Conservation (phyloP, 2,797 vertebrate species). For the Alfaro cultratus region DNA sequence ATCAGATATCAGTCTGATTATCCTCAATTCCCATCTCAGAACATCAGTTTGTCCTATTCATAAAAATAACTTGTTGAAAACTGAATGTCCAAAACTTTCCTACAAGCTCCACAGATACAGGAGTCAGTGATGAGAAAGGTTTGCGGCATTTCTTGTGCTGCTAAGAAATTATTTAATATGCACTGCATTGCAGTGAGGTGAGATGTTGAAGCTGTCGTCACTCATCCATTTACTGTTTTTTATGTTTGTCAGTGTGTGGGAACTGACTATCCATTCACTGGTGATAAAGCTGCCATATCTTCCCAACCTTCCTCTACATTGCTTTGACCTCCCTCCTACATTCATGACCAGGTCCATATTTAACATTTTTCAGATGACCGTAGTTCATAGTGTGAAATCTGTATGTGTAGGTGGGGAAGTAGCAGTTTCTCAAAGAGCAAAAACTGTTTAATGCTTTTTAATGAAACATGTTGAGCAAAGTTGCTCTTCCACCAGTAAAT, state of each 20-base stretch:
- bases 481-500: constrained; percentile 20
- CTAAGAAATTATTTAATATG: not conserved
- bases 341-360: constrained; percentile 40
- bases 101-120: constrained; percentile 10
- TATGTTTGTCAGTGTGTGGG: constrained; percentile 10
- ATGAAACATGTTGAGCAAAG: constrained; percentile 31
- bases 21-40: constrained; percentile 41
- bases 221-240: not conserved
- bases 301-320: constrained; percentile 24
- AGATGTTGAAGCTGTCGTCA: not conserved
- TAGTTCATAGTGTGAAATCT: constrained; percentile 25
- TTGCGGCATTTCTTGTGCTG: not conserved
- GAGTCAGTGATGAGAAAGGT: constrained; percentile 1
- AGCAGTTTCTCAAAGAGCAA: constrained; percentile 21
- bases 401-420: constrained; percentile 49
- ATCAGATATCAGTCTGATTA: constrained; percentile 73
- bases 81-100: constrained; percentile 10
- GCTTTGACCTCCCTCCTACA: constrained; percentile 61
- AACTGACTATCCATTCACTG: constrained; percentile 28
- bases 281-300: constrained; percentile 31
- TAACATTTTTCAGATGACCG: constrained; percentile 45
- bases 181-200: not conserved
- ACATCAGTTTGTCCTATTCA: constrained; percentile 59
- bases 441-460: constrained; percentile 26
- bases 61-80: constrained; percentile 48